A percentile compares a stretch with the other conserved stretches of the same genome.
These are phyloP conservation scores for Burhinus oedicnemus DNA, from an alignment of 2,113 vertebrate genomes.

Conservation along the genomic window DNA sequence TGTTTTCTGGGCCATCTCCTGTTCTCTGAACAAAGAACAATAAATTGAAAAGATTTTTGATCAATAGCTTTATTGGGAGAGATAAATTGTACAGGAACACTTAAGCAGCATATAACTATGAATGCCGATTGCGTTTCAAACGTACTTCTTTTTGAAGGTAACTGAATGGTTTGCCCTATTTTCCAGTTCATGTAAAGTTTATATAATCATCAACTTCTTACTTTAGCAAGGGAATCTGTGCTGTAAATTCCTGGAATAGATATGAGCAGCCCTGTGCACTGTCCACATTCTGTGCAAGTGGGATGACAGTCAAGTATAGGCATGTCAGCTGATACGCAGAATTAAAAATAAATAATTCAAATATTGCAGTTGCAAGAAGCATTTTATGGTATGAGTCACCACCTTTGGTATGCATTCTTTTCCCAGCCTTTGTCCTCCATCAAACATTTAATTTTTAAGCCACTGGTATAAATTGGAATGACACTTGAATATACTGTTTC, in stretches of 20 bases:
- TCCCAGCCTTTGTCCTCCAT: not conserved
- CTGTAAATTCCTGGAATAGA: constrained; percentile 61
- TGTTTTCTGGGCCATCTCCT: not conserved
- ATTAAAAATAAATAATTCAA: not conserved
- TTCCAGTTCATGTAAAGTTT: constrained; percentile 20
- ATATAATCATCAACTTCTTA: constrained; percentile 3
- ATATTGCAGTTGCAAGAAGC: not conserved
- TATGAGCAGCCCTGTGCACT: not conserved
- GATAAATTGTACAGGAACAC: not conserved
- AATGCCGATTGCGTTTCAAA: constrained; percentile 30
- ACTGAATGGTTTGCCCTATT: constrained; percentile 10
- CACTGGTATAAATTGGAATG: not conserved
- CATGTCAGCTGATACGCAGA: not conserved
- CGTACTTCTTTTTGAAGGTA: constrained; percentile 30
- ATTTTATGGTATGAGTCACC: not conserved
- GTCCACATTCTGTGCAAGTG: not conserved
- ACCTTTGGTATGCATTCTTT: not conserved
- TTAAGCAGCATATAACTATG: not conserved
- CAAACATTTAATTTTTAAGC: not conserved
- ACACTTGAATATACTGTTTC: not conserved
- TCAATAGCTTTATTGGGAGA: not conserved
- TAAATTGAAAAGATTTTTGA: constrained; percentile 9
- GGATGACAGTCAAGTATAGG: not conserved
- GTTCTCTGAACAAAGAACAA: not conserved
- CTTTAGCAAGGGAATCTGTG: constrained; percentile 20